phyloP scores from a whole-genome alignment of 1,140 invertebrate species.

The Trissolcus basalis region DNA sequence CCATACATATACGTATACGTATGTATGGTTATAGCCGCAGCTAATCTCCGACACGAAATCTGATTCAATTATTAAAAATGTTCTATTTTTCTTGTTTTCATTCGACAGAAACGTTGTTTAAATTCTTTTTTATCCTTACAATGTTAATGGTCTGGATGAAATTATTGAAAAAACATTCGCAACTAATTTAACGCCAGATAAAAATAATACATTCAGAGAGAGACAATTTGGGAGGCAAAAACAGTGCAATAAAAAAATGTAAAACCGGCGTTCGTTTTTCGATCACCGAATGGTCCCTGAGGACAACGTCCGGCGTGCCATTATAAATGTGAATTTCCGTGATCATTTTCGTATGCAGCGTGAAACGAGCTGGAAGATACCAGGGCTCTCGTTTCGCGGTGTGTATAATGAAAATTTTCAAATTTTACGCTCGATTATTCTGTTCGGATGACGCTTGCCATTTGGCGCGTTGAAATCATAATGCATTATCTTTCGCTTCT shows the following conservation, averaged over 20 bases:
- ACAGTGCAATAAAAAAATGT: conserved; percentile 39
- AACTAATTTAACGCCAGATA: conserved; percentile 68
- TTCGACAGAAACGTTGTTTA: not conserved
- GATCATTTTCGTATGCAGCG: conserved; percentile 40
- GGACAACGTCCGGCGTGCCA: conserved; percentile 35
- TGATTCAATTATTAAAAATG: not conserved
- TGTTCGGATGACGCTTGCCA: conserved; percentile 48
- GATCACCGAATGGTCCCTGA: conserved; percentile 45
- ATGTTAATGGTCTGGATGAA: not conserved
- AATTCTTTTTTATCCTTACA: conserved; percentile 18
- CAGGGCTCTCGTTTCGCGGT: conserved; percentile 35
- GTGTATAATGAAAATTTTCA: conserved; percentile 61
- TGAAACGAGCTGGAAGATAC: conserved; percentile 58
- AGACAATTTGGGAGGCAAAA: conserved; percentile 41
- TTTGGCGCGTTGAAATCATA: conserved; percentile 59
- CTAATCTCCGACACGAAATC: no score
- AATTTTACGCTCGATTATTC: conserved; percentile 65
- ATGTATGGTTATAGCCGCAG: not conserved
- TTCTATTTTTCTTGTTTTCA: no score
- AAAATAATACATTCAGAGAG: conserved; percentile 17
- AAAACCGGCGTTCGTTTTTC: conserved; percentile 41
- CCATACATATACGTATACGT: conserved; percentile 6
- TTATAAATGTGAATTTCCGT: conserved; percentile 53
- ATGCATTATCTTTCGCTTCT: conserved; percentile 53
- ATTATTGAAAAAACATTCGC: conserved; percentile 30